Percentiles rank a stretch among this genome's conserved stretches.
These are phyloP conservation scores for Lepus europaeus DNA, from an alignment of 2,113 vertebrate genomes.

Conservation along the genomic window DNA sequence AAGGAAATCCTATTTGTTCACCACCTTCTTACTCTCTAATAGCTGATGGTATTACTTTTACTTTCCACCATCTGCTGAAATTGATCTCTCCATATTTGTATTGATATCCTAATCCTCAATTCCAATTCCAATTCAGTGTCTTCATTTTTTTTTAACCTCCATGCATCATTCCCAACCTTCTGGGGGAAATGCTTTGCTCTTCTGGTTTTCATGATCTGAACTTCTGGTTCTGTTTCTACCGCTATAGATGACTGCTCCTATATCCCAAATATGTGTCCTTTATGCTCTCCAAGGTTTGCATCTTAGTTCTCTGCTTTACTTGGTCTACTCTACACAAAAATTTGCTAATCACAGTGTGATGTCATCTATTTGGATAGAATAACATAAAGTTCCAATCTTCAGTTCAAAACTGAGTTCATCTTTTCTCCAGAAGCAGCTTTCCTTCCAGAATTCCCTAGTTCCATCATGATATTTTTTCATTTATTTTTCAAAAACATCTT, in stretches of 20 bases:
- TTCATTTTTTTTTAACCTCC: background rate
- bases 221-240: background rate
- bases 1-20: background rate
- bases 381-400: background rate
- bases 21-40: background rate
- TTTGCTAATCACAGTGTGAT: background rate
- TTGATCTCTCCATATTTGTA: background rate
- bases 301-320: background rate
- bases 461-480: background rate
- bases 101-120: background rate
- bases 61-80: background rate
- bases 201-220: background rate
- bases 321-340: background rate
- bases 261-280: background rate
- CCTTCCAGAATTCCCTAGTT: background rate
- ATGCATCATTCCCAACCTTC: background rate
- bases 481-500: background rate
- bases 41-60: background rate
- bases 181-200: background rate
- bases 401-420: constrained; percentile 1
- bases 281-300: background rate
- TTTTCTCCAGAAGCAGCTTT: constrained; percentile 34
- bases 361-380: background rate
- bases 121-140: background rate
- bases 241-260: background rate